Percentiles rank a stretch among this genome's conserved stretches.
Conservation (phyloP, 2,113 vertebrate species). For the human (Homo sapiens) region GRCh38 chr4:143212001-143212500, state of each 20-base stretch:
- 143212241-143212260: background rate
- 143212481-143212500: background rate
- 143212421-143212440: slow-evolving; percentile 88
- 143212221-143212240: background rate
- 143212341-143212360: slow-evolving; percentile 96
- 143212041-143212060: background rate
- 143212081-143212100: background rate
- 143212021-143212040: background rate
- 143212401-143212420: slow-evolving; percentile 96
- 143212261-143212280: background rate
- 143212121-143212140: background rate
- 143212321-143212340: slow-evolving; percentile 95
- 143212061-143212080: background rate
- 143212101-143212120: slow-evolving; percentile 15
- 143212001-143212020: background rate
- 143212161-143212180: background rate
- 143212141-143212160: background rate
- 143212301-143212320: slow-evolving; percentile 84
- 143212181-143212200: background rate
- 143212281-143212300: slow-evolving; percentile 55
- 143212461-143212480: slow-evolving; percentile 22
- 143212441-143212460: background rate
- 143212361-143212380: slow-evolving; percentile 95
- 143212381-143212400: slow-evolving; percentile 99
- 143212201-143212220: background rate